Evolutionary conservation across 2,113 vertebrate species (phyloP), one percentile per base, ranked within the genome.

Genomic region (Vombatus ursinus): DNA sequence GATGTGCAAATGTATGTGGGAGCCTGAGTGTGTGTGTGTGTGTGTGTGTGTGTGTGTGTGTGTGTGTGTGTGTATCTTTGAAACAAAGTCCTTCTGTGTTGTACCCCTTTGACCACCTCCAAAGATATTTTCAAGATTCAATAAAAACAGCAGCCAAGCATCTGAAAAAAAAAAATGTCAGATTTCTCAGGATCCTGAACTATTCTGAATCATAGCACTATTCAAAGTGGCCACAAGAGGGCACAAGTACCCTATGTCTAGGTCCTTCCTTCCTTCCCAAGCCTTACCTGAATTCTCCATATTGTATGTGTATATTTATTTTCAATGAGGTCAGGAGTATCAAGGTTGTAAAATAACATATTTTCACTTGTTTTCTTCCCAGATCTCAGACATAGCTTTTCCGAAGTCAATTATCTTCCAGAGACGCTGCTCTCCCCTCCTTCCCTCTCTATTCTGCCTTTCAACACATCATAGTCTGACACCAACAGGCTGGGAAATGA

Each of bases 291-390:
- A 7, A 53, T 7, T 44, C 95, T 94, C 92, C 89, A 0, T 90
- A 61, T 96, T 93, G 68, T 49, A 2, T 3, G 94, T 89, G 96
- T 96, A 0, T 97, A 96, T 98, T 98, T 98, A 98, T 98, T 98
- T 98, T 98, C 98, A 95, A 91, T 26, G 98, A 97, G 98, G 98
- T 98, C 98, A 98, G 97, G 97, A 98, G 98, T 96, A 98, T 91
- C 98, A 98, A 98, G 98, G 99, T 98, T 98, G 98, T 98, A 98
- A 98, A 98, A 99, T 98, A 98, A 98, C 98, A 95, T 93, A 95
- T 98, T 99, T 98, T 97, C 97, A 89, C 97, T 98, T 94, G 98
- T 98, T 98, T 98, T 98, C 98, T 96, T 97, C 97, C 95, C 97
- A 91, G 97, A 96, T 97, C 97, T 98, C 97, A 31, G 47, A 89